Base-by-base conservation (phyloP, 2,113 vertebrate genomes). In the Kryptolebias marmoratus region DNA sequence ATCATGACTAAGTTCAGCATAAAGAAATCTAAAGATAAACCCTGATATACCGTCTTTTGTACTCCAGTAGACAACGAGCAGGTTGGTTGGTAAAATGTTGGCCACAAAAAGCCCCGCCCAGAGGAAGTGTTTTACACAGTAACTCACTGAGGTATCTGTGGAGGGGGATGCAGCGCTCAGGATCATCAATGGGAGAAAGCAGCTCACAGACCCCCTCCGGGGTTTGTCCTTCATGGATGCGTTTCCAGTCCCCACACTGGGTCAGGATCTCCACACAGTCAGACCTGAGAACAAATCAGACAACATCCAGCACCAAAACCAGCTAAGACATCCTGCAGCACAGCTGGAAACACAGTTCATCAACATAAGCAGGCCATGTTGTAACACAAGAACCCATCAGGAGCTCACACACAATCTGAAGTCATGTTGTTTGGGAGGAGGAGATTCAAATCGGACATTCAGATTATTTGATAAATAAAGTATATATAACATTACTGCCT, bases 251-350 rank as follows among this genome's bases (percentile, higher is more conserved):
- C 16, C 96, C 98, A 88, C 98, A 99, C 88, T 97, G 96, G 65
- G 95, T 98, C 77, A 99, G 91, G 91, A 99, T 99, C 83, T 98
- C 96, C 71, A 99, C 94, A 84, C 98, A 99, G 80, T 99, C 98
- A 53, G 97, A 98, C 89, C 98, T 99, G 82, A 65, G 58, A 57
- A 75, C 31, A 64, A 39, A 68, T 2, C 30, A 56, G 10, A 67
- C 10, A 42, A 12, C 47, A 54, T 3, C 8, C 1, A 52, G 57
- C 36, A 18, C 18, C 22, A 28, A 45, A 52, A 36, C 63, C 18
- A 12, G 45, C 44, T 42, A 14, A 0, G 28, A 54, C 28, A 61
- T 5, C 47, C 15, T 50, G 49, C 15, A n/a, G n/a, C 39, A 1
- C 31, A 31, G 54, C 28, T 56, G 44, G 44, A 47, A 14, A 14